Percentiles rank a stretch among this genome's conserved stretches.
phyloP scores from a whole-genome alignment of 2,888 invertebrate species.

The Ophion ellenae region DNA sequence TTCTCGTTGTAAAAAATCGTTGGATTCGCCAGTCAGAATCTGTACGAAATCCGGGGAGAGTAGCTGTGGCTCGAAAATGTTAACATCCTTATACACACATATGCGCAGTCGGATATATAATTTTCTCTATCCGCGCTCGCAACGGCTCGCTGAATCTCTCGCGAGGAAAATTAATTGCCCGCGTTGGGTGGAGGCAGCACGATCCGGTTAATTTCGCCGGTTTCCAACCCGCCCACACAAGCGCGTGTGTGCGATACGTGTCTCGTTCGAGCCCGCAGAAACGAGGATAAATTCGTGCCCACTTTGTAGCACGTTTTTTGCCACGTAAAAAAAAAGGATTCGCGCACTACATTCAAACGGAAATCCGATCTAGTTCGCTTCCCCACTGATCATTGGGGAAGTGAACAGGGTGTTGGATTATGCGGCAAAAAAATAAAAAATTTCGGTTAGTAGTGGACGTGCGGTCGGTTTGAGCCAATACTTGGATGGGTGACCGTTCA shows the following conservation, averaged over 20 bases:
- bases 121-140: not conserved
- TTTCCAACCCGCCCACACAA: conserved; percentile 1
- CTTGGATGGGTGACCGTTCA: too few species aligned
- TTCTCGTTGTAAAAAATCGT: not conserved
- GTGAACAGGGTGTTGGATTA: too few species aligned
- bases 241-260: not conserved
- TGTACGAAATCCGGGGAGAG: not conserved
- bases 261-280: not conserved
- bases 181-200: conserved; percentile 7
- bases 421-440: too few species aligned
- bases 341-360: too few species aligned
- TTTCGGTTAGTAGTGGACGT: too few species aligned
- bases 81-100: not conserved
- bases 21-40: not conserved
- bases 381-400: too few species aligned
- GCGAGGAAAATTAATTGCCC: conserved; percentile 25
- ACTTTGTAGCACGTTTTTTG: not conserved
- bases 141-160: not conserved
- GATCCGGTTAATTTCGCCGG: conserved; percentile 37
- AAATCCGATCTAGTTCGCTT: too few species aligned
- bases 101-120: not conserved
- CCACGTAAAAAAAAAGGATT: not conserved
- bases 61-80: not conserved
- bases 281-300: not conserved
- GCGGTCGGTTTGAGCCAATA: too few species aligned